Evolutionary conservation across 2,888 invertebrate genomes (phyloP), one percentile per base, ranked within the genome.

Genomic region (Aricia artaxerxes): DNA sequence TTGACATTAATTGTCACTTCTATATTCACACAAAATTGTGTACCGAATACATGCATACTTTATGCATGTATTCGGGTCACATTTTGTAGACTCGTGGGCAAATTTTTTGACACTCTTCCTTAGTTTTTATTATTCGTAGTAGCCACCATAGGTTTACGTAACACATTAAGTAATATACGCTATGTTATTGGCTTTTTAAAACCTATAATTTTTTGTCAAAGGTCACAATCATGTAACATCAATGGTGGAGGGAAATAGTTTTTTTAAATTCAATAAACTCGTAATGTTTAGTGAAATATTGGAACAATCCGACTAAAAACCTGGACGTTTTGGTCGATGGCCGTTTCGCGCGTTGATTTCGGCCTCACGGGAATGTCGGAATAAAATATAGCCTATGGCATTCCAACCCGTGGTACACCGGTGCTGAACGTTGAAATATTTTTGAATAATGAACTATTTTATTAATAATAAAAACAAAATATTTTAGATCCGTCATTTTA

Each of bases 231-330:
- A n/a, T n/a, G 38, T 4, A 11, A 69, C 2, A 38, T 35, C 13
- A 16, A 35, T 13, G 13, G 35, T 5, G 35, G 35, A 0, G 4
- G 31, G 31, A 24, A 11, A 64, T 4, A 4, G 31, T 31, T 69
- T 69, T 69, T 69, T 69, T 69, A 11, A 64, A 64, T 64, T 69
- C 13, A 69, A 35, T 69, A 35, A 16, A 57, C 57, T 57, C 16
- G 57, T 69, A 13, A 69, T 69, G 3, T 69, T 69, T 35, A 35
- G 13, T 69, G 13, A 69, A 69, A 69, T 69, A 69, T 69, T 69
- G 35, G 35, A 69, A 35, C 35, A 6, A 69, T 38, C 13, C 16
- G 35, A 69, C 69, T 69, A 35, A 69, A 35, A 69, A 38, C 69
- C 6, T 35, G 38, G 35, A 69, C 16, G 9, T 69, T 69, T 69